Percentiles rank a stretch among this genome's conserved stretches.
phyloP scores from a whole-genome alignment of 2,888 invertebrate species.

The Tribolium freemani region DNA sequence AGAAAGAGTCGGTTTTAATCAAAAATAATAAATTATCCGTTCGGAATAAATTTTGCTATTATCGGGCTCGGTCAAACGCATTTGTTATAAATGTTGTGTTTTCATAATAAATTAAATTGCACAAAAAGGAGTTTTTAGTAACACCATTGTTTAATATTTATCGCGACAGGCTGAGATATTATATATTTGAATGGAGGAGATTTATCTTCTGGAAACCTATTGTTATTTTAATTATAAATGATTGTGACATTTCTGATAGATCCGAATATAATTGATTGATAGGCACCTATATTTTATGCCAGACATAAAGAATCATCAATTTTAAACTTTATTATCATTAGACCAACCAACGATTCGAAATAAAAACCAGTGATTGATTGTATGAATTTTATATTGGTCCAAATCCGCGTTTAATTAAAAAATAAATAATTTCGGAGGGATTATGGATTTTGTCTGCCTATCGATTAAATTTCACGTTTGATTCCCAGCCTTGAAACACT shows the following conservation, averaged over 20 bases:
- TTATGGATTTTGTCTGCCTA: neutral
- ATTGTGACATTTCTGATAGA: slow-evolving; percentile 46
- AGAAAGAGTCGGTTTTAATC: too few species aligned
- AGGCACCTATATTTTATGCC: slow-evolving; percentile 47
- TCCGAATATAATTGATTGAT: slow-evolving; percentile 49
- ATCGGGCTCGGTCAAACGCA: too few species aligned
- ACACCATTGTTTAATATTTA: slow-evolving; percentile 18
- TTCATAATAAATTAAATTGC: slow-evolving; percentile 19
- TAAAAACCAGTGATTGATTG: slow-evolving; percentile 50
- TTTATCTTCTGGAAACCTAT: slow-evolving; percentile 38
- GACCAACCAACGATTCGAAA: slow-evolving; percentile 46
- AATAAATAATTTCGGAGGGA: neutral
- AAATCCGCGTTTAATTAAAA: neutral
- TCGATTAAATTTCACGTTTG: slow-evolving; percentile 4
- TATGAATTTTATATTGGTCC: neutral
- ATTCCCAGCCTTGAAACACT: slow-evolving; percentile 5
- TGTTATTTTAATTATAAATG: slow-evolving; percentile 48
- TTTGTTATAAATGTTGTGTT: slow-evolving; percentile 2
- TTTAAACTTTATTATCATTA: slow-evolving; percentile 50
- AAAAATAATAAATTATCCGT: too few species aligned
- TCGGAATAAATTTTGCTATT: too few species aligned
- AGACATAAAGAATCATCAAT: slow-evolving; percentile 51
- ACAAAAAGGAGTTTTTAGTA: slow-evolving; percentile 10
- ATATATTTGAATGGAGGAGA: slow-evolving; percentile 15
- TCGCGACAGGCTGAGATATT: neutral